Percentiles rank a stretch among this genome's conserved stretches.
These are phyloP conservation scores for Hemicordylus capensis DNA, from an alignment of 2,113 vertebrate species.

Conservation along the genomic window DNA sequence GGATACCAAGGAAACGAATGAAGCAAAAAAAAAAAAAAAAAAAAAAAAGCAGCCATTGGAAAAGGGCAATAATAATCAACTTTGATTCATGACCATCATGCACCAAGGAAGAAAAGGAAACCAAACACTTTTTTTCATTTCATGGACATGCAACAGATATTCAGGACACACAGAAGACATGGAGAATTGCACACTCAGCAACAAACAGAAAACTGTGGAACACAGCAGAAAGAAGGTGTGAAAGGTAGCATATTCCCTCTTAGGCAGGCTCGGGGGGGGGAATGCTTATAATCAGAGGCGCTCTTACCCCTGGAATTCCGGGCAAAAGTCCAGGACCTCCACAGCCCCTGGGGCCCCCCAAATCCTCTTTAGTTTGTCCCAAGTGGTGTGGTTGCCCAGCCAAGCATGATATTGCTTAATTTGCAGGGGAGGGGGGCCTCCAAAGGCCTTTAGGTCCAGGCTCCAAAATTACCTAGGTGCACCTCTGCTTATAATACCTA, in stretches of 20 bases:
- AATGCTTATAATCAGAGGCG: too few relatives aligned
- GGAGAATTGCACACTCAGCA: conserved; percentile 57
- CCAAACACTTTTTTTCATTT: conserved; percentile 49
- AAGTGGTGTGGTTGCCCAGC: too few relatives aligned
- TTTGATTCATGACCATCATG: conserved; percentile 12
- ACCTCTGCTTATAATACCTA: background rate
- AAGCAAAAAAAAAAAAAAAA: conserved; percentile 37
- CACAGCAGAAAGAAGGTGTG: conserved; percentile 51
- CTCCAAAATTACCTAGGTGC: too few relatives aligned
- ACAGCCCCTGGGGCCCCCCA: too few relatives aligned
- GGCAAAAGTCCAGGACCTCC: too few relatives aligned
- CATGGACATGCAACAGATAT: conserved; percentile 62
- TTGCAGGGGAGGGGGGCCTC: too few relatives aligned
- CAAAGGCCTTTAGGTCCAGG: too few relatives aligned
- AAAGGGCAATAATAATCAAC: background rate
- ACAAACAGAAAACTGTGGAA: conserved; percentile 61
- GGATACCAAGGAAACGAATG: conserved; percentile 18
- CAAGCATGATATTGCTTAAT: too few relatives aligned
- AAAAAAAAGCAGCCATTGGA: conserved; percentile 16
- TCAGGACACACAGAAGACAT: conserved; percentile 48
- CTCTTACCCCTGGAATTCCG: too few relatives aligned
- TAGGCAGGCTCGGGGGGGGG: conserved; percentile 35
- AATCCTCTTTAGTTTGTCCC: too few relatives aligned
- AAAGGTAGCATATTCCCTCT: conserved; percentile 67
- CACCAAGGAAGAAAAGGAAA: conserved; percentile 47